Evolutionary conservation across 2,113 vertebrate genomes (phyloP), one percentile per base, ranked within the genome.

Genomic region (Phainopepla nitens): DNA sequence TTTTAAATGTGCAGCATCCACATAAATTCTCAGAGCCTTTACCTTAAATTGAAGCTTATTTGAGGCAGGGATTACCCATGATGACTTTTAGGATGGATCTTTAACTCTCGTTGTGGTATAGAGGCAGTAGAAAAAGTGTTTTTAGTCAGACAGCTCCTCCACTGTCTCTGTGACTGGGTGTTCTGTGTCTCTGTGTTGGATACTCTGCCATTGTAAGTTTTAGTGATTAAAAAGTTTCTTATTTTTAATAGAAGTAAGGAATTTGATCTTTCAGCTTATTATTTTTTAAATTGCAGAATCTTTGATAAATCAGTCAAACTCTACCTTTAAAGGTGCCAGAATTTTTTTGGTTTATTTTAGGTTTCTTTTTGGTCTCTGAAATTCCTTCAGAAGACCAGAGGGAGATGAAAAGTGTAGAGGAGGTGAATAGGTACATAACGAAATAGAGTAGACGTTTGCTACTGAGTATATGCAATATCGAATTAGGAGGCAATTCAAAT

Each of bases 331-430:
- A 82, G 15, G 10, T 22, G 53, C 27, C 2, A 5, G 57, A 25
- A 4, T 27, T 22, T 68, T 68, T 57, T 35, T 49, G 0, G 5
- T 39, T 70, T 33, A 14, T 33, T 77, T n/a, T 0, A 11, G 4
- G 0, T 0, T 12, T 71, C 14, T 14, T 39, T 66, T 64, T 29
- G 8, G 21, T 69, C 8, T 66, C 54, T 75, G 25, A 92, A 79
- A 82, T 82, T 89, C 17, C 13, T 76, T 60, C 47, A 47, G 33
- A 51, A 77, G 49, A 36, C 21, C 13, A 66, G 27, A 75, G 10
- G 15, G 39, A 75, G 21, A 27, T 45, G 17, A 22, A 54, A 50
- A 66, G 25, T 29, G 7, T 8, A 13, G 35, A 54, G 36, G 21
- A 41, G 23, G 9, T 71, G 61, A 82, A 25, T 35, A 62, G 44